Base-by-base conservation (phyloP, 2,888 invertebrate genomes). In the Meghimatium bilineatum region DNA sequence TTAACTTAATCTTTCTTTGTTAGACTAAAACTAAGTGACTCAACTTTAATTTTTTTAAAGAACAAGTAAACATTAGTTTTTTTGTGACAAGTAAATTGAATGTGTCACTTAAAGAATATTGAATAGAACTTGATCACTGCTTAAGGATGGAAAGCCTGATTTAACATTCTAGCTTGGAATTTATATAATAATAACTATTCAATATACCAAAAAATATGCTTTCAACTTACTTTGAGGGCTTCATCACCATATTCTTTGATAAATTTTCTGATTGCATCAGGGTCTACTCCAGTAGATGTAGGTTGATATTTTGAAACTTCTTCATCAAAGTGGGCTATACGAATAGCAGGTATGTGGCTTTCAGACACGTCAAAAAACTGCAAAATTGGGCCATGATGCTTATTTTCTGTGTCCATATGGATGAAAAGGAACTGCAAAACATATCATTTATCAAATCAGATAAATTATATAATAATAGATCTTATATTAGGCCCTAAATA, bases 291-390 rank as follows among this genome's bases (percentile, higher is more conserved):
- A 79, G 96, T 95, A 85, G 91, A 91, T 85, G 94, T 93, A 49
- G 99, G 99, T 94, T 99, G 99, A 95, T 96, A 99, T 94, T 93
- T 93, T 34, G 91, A 90, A 93, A 93, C 92, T 82, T 93, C 93
- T 71, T 99, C 98, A 94, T 98, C 98, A 87, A 99, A 95, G 88
- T 96, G 96, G 94, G 99, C 99, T 88, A 99, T 95, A 90, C 99
- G 96, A 92, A 97, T 96, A 84, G 94, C 92, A 78, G 95, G 95
- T 69, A 93, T 91, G 63, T 94, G 97, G n/a, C 97, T 97, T 94
- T 97, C 97, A 95, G 96, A 97, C 96, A 99, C 96, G 90, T 99
- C 99, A 94, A 99, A 99, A 97, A 99, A 99, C 95, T 99, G 99
- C 93, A 99, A 95, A 94, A 99, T 99, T 92, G 99, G 96, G 91